Base-by-base conservation (phyloP, 1,140 invertebrate genomes). In the Eupeodes corollae region DNA sequence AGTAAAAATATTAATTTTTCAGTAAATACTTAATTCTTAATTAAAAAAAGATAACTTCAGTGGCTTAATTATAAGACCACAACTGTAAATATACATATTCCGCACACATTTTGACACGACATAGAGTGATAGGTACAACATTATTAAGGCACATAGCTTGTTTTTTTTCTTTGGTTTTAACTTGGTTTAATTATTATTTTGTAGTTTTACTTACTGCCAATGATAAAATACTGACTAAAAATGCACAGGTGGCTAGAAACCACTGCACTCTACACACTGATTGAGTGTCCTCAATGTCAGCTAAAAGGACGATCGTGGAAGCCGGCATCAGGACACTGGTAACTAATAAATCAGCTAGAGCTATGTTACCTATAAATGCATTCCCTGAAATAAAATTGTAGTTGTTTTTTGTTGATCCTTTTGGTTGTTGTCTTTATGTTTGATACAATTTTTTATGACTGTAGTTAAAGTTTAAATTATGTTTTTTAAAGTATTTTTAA, bases 341-440 rank as follows among this genome's bases (percentile, higher is more conserved):
- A 13, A 89, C 75, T 14, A 88, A 57, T 37, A 88, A 60, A 54
- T 88, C 86, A 0, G 84, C 78, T 39, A 88, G 53, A 1, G 84
- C 84, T 5, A 85, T 73, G 63, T 84, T 87, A n/a, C 84, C 84
- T 41, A 88, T 65, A 59, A 82, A 86, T 12, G 82, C 76, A 56
- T 88, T 86, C n/a, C 85, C 85, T 86, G 69, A 8, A 71, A 72
- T 47, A 26, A 48, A 49, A 45, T 39, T 40, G 46, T 26, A 26
- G 21, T 26, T 26, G 21, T 26, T 26, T 26, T 26, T 26, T 26
- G 3, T 26, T 26, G 3, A 3, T 26, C 21, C 8, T 26, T n/a
- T n/a, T n/a, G n/a, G n/a, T n/a, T 26, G 21, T 26, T 26, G 21
- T 26, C 3, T 26, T 5, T 37, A 37, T 41, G 14, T 41, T 41